Conservation (phyloP, 1,140 invertebrate genomes). For the Cardiocondyla obscurior region DNA sequence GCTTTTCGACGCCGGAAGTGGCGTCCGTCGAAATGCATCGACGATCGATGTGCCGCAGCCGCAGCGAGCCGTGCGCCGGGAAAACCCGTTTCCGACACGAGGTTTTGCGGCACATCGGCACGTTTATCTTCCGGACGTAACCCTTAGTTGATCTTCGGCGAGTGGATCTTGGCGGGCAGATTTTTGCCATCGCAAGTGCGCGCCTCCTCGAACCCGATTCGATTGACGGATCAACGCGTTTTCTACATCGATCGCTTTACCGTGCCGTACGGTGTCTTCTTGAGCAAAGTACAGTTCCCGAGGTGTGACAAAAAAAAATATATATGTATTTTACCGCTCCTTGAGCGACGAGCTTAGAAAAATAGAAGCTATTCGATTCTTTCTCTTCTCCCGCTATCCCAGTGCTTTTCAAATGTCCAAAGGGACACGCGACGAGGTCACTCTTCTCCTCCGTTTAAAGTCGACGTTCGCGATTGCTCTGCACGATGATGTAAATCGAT, state of each 20-base stretch:
- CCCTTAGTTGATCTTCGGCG: slow-evolving; percentile 21
- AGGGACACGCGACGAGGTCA: not conserved
- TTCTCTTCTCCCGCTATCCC: not conserved
- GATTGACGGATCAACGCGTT: not conserved
- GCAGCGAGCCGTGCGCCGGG: slow-evolving; percentile 4
- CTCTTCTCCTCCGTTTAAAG: not conserved
- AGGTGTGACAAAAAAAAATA: slow-evolving; percentile 36
- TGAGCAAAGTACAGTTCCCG: slow-evolving; percentile 51
- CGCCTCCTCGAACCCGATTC: slow-evolving; percentile 9
- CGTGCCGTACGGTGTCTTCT: not conserved
- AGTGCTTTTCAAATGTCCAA: not conserved
- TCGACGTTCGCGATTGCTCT: slow-evolving; percentile 32
- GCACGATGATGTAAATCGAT: slow-evolving; percentile 22
- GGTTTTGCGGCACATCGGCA: not conserved
- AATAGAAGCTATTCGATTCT: slow-evolving; percentile 16
- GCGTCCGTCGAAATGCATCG: slow-evolving; percentile 51
- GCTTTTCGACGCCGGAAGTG: slow-evolving; percentile 61
- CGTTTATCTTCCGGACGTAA: slow-evolving; percentile 56
- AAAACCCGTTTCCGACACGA: slow-evolving; percentile 21
- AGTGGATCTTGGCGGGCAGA: slow-evolving; percentile 67
- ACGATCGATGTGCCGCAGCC: slow-evolving; percentile 60
- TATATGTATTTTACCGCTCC: slow-evolving; percentile 14
- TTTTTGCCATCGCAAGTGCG: slow-evolving; percentile 43
- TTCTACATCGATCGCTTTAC: not conserved
- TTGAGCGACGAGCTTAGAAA: not conserved